phyloP scores from a whole-genome alignment of 2,888 invertebrate species.

The Sminthurides aquaticus region DNA sequence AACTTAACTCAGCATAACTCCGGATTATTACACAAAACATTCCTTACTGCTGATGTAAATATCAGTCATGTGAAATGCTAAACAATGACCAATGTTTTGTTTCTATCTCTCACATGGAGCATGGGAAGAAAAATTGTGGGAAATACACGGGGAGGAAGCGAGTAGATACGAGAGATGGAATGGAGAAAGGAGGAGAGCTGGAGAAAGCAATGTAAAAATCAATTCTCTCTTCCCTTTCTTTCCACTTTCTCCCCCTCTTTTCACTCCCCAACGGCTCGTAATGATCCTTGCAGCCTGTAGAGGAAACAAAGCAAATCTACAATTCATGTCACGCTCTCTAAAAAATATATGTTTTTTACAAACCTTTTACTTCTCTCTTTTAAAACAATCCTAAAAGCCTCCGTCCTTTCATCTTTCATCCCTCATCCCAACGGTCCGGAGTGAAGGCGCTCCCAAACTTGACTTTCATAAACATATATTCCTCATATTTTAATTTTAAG shows the following conservation, averaged over 20 bases:
- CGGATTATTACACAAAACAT: too few relatives aligned
- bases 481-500: not conserved
- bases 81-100: too few relatives aligned
- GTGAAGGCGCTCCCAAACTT: too few relatives aligned
- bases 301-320: not conserved
- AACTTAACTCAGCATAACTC: too few relatives aligned
- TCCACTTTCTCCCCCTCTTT: not conserved
- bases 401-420: not conserved
- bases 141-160: too few relatives aligned
- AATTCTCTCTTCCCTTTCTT: not conserved
- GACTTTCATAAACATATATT: not conserved
- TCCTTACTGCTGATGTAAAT: too few relatives aligned
- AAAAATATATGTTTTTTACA: not conserved
- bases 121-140: too few relatives aligned
- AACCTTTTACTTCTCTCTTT: not conserved
- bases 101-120: too few relatives aligned
- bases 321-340: not conserved
- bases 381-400: not conserved
- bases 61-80: too few relatives aligned
- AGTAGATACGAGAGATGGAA: not conserved
- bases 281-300: not conserved
- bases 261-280: not conserved
- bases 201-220: constrained; percentile 2
- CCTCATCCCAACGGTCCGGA: not conserved
- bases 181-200: not conserved